Conservation (phyloP, 2,113 vertebrate species). For the Ctenodactylus gundi region DNA sequence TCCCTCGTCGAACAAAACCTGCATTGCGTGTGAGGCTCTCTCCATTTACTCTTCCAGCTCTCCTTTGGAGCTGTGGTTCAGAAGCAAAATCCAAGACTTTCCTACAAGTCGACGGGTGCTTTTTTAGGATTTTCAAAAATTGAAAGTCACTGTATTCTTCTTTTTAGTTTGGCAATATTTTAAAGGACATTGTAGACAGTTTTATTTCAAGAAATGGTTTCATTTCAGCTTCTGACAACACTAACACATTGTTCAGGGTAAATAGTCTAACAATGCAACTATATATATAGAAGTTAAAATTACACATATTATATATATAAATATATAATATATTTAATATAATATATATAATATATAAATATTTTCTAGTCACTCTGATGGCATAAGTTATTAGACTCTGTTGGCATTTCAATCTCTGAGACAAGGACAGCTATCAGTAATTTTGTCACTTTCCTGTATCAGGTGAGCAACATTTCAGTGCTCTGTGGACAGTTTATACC, state of each 20-base stretch:
- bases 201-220: not conserved
- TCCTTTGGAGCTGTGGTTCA: not conserved
- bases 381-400: constrained; percentile 31
- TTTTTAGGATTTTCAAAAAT: not conserved
- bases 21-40: not conserved
- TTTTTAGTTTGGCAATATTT: not conserved
- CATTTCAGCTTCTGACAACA: not conserved
- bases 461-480: not conserved
- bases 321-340: not conserved
- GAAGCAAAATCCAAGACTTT: not conserved
- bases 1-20: constrained; percentile 11
- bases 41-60: not conserved
- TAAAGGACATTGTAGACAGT: accelerated
- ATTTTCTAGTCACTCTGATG: not conserved
- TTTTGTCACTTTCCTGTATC: not conserved
- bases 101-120: not conserved
- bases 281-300: not conserved
- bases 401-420: constrained; percentile 19
- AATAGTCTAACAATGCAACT: not conserved
- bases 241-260: not conserved
- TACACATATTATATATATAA: not conserved
- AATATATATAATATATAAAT: too few relatives aligned
- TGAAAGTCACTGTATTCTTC: not conserved
- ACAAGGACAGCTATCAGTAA: not conserved
- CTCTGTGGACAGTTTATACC: not conserved